A percentile compares a stretch with the other conserved stretches of the same genome.
phyloP scores from a whole-genome alignment of 2,113 vertebrate species.

The Catharus minimus region DNA sequence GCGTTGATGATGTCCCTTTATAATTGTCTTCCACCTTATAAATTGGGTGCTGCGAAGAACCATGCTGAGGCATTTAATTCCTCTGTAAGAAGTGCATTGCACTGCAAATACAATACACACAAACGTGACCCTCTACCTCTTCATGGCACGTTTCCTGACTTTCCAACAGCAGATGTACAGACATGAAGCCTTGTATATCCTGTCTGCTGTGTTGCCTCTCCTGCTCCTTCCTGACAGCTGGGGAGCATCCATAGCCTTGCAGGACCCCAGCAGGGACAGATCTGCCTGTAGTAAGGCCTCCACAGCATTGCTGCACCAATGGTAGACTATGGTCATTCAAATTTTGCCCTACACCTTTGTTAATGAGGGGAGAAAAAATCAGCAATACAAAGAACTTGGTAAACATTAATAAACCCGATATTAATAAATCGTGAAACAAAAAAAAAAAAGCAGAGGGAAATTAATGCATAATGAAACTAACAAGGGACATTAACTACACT shows the following conservation, averaged over 20 bases:
- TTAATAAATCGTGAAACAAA: not conserved
- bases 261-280: not conserved
- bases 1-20: not conserved
- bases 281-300: not conserved
- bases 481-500: not conserved
- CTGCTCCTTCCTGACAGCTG: rapidly evolving
- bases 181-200: not conserved
- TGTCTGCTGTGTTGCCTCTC: not conserved
- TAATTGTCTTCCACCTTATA: not conserved
- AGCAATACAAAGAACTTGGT: not conserved
- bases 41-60: not conserved
- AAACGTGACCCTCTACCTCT: not conserved
- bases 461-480: not conserved
- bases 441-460: not conserved
- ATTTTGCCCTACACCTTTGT: not conserved
- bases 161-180: not conserved
- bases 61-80: not conserved
- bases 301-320: not conserved
- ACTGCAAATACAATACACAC: not conserved
- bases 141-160: rapidly evolving
- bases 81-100: not conserved
- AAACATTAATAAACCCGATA: not conserved
- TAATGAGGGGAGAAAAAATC: not conserved
- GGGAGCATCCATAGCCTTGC: rapidly evolving
- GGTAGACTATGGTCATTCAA: not conserved